Evolutionary conservation across 2,113 vertebrate species (phyloP).

Genomic region (Acrocephalus arundinaceus): DNA sequence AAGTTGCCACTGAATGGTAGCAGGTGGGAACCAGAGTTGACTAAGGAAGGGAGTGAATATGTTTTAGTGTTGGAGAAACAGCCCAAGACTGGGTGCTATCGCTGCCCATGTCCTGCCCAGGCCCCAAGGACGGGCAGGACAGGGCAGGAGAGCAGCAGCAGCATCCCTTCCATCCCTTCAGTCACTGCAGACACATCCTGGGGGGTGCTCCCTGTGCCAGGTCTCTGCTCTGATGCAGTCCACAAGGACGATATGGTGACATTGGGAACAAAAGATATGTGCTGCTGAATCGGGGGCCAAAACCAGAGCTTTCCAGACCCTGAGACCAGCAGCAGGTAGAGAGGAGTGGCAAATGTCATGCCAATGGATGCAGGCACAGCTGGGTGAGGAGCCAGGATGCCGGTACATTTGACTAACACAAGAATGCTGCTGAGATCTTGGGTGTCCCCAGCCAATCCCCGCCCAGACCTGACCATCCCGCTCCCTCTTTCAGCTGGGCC

Average conservation of each 20-base stretch:
- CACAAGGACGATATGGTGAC: not conserved
- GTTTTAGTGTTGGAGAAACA: not conserved
- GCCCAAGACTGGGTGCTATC: not conserved
- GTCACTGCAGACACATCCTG: not conserved
- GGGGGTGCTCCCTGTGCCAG: not conserved
- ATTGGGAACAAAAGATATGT: not conserved
- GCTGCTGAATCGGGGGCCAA: not conserved
- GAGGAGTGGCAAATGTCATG: rapidly evolving
- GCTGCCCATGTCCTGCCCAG: not conserved
- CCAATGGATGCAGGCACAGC: rapidly evolving
- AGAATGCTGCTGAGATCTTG: not conserved
- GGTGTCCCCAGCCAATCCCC: not conserved
- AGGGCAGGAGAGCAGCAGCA: not conserved
- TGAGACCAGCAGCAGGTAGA: not conserved
- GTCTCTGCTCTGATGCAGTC: not conserved
- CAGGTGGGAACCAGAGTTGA: rapidly evolving
- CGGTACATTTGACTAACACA: rapidly evolving
- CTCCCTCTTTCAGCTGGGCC: not conserved
- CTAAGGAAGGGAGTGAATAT: not conserved
- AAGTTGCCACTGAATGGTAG: not conserved
- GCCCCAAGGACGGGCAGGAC: not conserved
- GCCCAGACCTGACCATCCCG: not conserved
- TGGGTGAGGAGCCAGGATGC: not conserved
- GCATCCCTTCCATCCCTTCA: not conserved
- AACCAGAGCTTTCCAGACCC: not conserved